Conservation (phyloP, 1,140 invertebrate species). For the Drosophila parabipectinata region DNA sequence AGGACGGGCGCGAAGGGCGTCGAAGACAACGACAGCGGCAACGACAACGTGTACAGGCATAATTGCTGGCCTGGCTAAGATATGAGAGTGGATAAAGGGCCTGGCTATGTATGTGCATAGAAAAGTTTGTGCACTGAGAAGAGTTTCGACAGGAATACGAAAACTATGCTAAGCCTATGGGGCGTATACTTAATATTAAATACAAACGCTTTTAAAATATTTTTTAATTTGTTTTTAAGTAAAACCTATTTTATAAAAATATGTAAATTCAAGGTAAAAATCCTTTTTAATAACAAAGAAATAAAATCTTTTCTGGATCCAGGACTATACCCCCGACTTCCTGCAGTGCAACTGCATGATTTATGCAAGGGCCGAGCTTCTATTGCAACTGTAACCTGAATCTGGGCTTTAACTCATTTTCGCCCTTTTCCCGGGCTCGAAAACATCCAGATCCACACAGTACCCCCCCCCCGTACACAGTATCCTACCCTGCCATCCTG, state of each 20-base stretch:
- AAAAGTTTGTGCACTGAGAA: background rate
- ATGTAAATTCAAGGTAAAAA: no score
- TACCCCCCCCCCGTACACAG: background rate
- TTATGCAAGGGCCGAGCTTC: constrained; percentile 56
- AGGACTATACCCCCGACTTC: background rate
- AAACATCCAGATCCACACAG: constrained; percentile 12
- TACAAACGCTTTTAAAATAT: no score
- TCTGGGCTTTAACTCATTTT: constrained; percentile 37
- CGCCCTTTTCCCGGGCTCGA: constrained; percentile 1
- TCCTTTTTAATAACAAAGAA: no score
- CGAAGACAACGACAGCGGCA: constrained; percentile 37
- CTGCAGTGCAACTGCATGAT: constrained; percentile 41
- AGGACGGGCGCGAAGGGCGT: constrained; percentile 12
- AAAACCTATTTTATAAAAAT: background rate
- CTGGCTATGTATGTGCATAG: constrained; percentile 2
- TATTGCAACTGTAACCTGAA: constrained; percentile 36
- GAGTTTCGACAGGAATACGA: background rate
- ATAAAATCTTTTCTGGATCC: no score
- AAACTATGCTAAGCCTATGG: background rate
- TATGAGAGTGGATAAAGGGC: constrained; percentile 15
- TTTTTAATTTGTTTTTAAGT: background rate
- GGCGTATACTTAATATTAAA: no score
- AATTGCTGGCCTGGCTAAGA: constrained; percentile 50
- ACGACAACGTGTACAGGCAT: constrained; percentile 54
- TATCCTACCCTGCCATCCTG: background rate